Evolutionary conservation across 2,888 invertebrate species (phyloP), one percentile per base, ranked within the genome.

Genomic region (Platycnemis pennipes): DNA sequence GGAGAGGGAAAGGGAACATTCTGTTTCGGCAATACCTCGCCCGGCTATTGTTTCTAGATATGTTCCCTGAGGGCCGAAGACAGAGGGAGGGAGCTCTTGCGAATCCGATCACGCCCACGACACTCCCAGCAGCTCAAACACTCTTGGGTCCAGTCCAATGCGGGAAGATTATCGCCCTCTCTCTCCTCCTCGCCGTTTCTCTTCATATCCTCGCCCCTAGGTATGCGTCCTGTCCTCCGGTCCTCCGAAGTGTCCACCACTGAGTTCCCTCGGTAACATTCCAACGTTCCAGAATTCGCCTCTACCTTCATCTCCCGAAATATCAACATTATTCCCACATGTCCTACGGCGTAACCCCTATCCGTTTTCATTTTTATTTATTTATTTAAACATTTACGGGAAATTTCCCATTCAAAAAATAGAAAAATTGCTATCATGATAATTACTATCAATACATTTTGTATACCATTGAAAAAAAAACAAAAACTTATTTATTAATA

Each of bases 71-170:
- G n/a, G 49, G 49, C 49, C 8, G 49, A n/a, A n/a, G 63, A 26
- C 37, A 37, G 77, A 37, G 77, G 77, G 77, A 77, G 49, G 19
- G 49, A 19, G 49, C 49, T 19, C 77, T 77, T 77, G 13, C 26
- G 77, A 77, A 77, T 5, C 77, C 77, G 77, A 77, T 77, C 77
- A 77, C 77, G 77, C 77, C 77, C 77, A 37, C 77, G 5, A 77
- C 77, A 77, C 26, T 77, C 77, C 69, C 77, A 77, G 77, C 37
- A n/a, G 16, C 77, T 37, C 77, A 77, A 77, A 37, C 63, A 22
- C 26, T 26, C 26, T 77, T 77, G 77, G 77, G 77, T 77, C 77
- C 77, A 77, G 37, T 31, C 77, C 77, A 77, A 77, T 37, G 37
- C 77, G 37, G 37, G 77, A 5, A 77, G 77, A 77, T 77, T 63